Base-by-base conservation (phyloP, 2,113 vertebrate species). In the Colaptes auratus region DNA sequence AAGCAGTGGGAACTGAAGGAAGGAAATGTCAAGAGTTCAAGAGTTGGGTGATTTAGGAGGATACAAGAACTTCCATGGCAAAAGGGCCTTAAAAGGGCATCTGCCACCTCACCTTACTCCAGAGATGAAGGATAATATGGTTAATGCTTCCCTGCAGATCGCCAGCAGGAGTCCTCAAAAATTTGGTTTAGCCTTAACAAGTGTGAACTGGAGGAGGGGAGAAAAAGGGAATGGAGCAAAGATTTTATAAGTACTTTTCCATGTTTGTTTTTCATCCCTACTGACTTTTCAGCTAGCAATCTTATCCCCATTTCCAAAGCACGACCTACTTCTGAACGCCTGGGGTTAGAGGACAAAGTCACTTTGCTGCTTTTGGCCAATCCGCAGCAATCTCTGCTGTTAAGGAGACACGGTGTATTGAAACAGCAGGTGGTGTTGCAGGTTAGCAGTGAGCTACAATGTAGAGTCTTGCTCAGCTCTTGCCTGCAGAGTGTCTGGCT, bases 401-500 rank as follows among this genome's bases (percentile, higher is more conserved):
- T 0, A 74, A 67, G 86, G 61, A 85, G 82, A 86, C 75, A 39
- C 89, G 0, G 6, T 50, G 87, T 35, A 7, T 73, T 77, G 94
- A 30, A 92, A 96, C 96, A 96, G 95, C 96, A 96, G 95, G 96
- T 96, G 96, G 95, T 96, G 96, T 93, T 96, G 95, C 94, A 95
- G 96, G 95, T 96, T 95, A 93, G 96, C 74, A 93, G 89, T 67
- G 95, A 94, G 91, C 86, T 50, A 8, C 81, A 65, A 55, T 69
- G 91, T 48, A 15, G 82, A 86, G 80, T 27, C 92, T 14, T 60
- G 39, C 87, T 91, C 74, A 24, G 96, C 87, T 85, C 82, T 28
- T 53, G 67, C 2, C 84, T 82, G 89, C 72, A 83, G 87, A 87
- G 50, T 53, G 84, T 66, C 93, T 96, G 95, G 94, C 94, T 93